These are phyloP conservation scores for Phoxinus phoxinus DNA, from an alignment of 2,113 vertebrate genomes.

Conservation along the genomic window DNA sequence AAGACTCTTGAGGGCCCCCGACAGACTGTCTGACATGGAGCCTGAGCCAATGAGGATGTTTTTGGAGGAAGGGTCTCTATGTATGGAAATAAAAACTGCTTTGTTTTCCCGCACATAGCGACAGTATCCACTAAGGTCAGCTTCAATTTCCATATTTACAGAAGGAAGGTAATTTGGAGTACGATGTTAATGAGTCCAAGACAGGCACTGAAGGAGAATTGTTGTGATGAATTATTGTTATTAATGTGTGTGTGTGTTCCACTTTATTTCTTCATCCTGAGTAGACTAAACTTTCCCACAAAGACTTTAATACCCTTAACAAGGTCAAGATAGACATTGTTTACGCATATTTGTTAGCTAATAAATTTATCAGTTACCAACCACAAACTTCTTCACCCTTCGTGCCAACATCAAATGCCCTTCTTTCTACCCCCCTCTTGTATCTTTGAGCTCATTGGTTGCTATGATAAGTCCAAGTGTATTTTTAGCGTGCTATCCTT, in stretches of 20 bases:
- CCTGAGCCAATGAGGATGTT: slow-evolving; percentile 48
- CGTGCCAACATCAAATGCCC: slow-evolving; percentile 47
- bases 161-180: slow-evolving; percentile 1
- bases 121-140: slow-evolving; percentile 46
- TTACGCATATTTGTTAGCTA: slow-evolving; percentile 10
- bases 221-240: not conserved
- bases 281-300: not conserved
- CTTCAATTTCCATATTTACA: slow-evolving; percentile 24
- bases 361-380: slow-evolving; percentile 43
- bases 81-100: slow-evolving; percentile 51
- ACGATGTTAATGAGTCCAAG: not conserved
- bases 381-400: slow-evolving; percentile 40
- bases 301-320: slow-evolving; percentile 1
- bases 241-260: not conserved
- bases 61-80: slow-evolving; percentile 47
- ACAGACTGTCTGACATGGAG: slow-evolving; percentile 45
- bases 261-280: not conserved
- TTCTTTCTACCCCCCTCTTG: slow-evolving; percentile 30
- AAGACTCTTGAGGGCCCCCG: slow-evolving; percentile 49
- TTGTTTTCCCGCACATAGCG: slow-evolving; percentile 39
- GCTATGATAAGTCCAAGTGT: slow-evolving; percentile 52
- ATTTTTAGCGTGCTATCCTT: slow-evolving; percentile 59
- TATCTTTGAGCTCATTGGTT: slow-evolving; percentile 56
- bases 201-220: not conserved
- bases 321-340: not conserved